These are phyloP conservation scores for Lumbricus terrestris DNA, from an alignment of 2,888 invertebrate species.

Conservation along the genomic window DNA sequence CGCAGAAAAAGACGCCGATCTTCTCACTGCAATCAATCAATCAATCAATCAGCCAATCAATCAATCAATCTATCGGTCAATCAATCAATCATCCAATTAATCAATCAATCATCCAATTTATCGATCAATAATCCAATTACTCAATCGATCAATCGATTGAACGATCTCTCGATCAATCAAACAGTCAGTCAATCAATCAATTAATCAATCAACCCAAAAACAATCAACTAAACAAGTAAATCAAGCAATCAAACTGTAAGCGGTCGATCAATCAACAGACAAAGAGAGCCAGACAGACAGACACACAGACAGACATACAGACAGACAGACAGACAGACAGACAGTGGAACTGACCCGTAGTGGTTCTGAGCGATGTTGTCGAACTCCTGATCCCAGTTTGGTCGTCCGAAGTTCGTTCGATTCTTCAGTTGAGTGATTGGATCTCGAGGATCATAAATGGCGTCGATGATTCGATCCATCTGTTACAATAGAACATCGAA, in stretches of 20 bases:
- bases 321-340: background rate
- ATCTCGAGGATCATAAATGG: conserved; percentile 48
- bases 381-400: conserved; percentile 56
- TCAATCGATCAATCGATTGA: background rate
- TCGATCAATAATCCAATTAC: background rate
- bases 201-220: no score
- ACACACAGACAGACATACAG: background rate
- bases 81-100: background rate
- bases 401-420: conserved; percentile 57
- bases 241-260: no score
- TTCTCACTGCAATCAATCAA: conserved; percentile 52
- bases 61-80: background rate
- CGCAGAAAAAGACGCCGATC: conserved; percentile 58
- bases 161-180: no score
- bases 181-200: no score
- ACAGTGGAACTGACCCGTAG: conserved; percentile 37
- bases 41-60: background rate
- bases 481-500: no score
- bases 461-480: conserved; percentile 52
- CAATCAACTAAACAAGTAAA: no score
- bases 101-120: no score
- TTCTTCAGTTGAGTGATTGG: conserved; percentile 54
- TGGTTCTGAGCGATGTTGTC: conserved; percentile 46
- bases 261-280: no score
- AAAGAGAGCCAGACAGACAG: no score